Base-by-base conservation (phyloP, 2,888 invertebrate genomes). In the Tricholauxania praeusta region DNA sequence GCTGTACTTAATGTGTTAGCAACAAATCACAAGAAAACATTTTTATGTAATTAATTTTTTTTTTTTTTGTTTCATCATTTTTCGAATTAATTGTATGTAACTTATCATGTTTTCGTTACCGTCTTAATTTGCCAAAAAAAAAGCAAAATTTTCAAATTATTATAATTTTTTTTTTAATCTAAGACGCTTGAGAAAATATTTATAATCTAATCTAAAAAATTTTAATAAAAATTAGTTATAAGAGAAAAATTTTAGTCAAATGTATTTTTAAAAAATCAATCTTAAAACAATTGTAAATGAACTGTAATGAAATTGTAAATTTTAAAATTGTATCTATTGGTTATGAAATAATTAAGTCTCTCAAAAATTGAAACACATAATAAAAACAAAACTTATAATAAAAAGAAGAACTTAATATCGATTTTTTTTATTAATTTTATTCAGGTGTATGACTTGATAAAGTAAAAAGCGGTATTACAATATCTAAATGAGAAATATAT, bases 191-290 rank as follows among this genome's bases (percentile, higher is more conserved):
- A 57, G 28, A 57, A 22, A 4, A 57, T 22, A 28, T 19, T 55
- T 17, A 6, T 57, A 57, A 28, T 57, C 28, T 15, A 28, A 19
- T 57, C 19, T 22, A 17, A 55, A 15, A 55, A 55, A 55, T 15
- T 55, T 55, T 15, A 55, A 39, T 39, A 39, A 39, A 39, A 39
- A 39, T 39, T 39, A 67, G 19, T 32, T 67, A 22, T 57, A 67
- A 67, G 57, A 57, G 19, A 57, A 55, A 17, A 69, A 53, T 63
- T 62, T 62, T 70, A 70, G 70, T 70, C 70, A 70, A 70, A 70
- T 70, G 47, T 70, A 70, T 70, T n/a, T n/a, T 70, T 70, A 70
- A 62, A 28, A 39, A 63, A 63, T 12, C 15, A 64, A 17, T 28
- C 49, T 28, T 57, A 28, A n/a, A 57, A 22, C n/a, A 57, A 57